phyloP scores from a whole-genome alignment of 2,113 vertebrate genomes.

The Lagenorhynchus albirostris region DNA sequence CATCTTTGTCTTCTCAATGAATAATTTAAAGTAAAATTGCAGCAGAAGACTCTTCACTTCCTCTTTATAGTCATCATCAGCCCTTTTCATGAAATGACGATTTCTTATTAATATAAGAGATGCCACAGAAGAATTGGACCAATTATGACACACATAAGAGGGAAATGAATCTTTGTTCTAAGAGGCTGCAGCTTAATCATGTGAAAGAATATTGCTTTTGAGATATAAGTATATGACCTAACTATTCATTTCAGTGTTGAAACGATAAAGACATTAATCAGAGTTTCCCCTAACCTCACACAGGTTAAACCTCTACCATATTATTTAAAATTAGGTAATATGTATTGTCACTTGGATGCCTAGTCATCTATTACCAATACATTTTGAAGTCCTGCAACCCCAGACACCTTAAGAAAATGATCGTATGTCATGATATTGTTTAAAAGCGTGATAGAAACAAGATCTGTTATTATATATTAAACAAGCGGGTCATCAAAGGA shows the following conservation, averaged over 20 bases:
- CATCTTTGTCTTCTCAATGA: conserved; percentile 7
- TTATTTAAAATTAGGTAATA: conserved; percentile 34
- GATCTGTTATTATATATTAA: neutral
- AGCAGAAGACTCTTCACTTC: neutral
- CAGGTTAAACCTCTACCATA: conserved; percentile 16
- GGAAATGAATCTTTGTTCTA: neutral
- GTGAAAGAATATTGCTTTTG: neutral
- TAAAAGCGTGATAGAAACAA: conserved; percentile 23
- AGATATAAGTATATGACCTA: neutral
- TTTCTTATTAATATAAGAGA: neutral
- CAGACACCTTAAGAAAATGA: neutral
- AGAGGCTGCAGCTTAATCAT: neutral
- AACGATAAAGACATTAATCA: conserved; percentile 44
- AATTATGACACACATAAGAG: neutral
- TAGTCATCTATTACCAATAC: neutral
- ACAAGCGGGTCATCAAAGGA: neutral
- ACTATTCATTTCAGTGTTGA: neutral
- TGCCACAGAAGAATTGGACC: neutral
- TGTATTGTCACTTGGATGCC: neutral
- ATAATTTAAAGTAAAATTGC: neutral
- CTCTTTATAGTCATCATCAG: neutral
- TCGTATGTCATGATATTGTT: neutral
- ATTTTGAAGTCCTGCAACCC: conserved; percentile 50
- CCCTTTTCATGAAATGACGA: neutral
- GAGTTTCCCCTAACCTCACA: neutral